These are phyloP conservation scores for Zeuzera pyrina DNA, from an alignment of 2,888 invertebrate species.

Conservation along the genomic window DNA sequence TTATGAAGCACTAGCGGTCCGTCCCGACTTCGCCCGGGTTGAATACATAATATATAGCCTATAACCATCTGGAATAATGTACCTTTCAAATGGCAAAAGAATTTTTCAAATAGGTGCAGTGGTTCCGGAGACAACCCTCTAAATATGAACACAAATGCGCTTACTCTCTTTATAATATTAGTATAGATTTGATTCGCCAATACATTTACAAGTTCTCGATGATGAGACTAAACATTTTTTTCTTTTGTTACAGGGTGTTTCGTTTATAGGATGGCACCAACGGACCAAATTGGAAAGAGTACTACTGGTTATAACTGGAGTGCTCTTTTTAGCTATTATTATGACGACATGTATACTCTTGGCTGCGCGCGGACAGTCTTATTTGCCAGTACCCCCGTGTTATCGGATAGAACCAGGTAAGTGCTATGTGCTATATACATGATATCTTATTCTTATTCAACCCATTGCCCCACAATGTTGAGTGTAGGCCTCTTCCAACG, in stretches of 20 bases:
- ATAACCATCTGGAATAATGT: no score
- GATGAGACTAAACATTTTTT: not conserved
- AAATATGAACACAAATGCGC: not conserved
- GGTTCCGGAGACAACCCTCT: no score
- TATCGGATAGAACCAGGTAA: constrained; percentile 63
- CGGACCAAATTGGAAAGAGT: constrained; percentile 81
- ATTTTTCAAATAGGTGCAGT: no score
- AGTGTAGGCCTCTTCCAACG: no score
- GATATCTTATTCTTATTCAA: no score
- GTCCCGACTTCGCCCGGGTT: no score
- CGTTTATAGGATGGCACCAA: constrained; percentile 79
- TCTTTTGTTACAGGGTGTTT: constrained; percentile 74
- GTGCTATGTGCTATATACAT: not conserved
- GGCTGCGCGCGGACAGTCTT: constrained; percentile 45
- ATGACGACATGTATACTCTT: constrained; percentile 73
- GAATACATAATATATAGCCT: no score
- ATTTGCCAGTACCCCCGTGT: constrained; percentile 54
- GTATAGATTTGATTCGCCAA: not conserved
- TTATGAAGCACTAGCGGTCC: not conserved
- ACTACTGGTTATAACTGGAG: constrained; percentile 72
- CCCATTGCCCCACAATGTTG: no score
- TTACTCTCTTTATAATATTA: not conserved
- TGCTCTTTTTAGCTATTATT: constrained; percentile 73
- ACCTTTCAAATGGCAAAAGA: no score
- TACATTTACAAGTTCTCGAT: not conserved